A percentile compares a stretch with the other conserved stretches of the same genome.
These are phyloP conservation scores for Xenopus laevis DNA, from an alignment of 2,113 vertebrate genomes.

Conservation along the genomic window DNA sequence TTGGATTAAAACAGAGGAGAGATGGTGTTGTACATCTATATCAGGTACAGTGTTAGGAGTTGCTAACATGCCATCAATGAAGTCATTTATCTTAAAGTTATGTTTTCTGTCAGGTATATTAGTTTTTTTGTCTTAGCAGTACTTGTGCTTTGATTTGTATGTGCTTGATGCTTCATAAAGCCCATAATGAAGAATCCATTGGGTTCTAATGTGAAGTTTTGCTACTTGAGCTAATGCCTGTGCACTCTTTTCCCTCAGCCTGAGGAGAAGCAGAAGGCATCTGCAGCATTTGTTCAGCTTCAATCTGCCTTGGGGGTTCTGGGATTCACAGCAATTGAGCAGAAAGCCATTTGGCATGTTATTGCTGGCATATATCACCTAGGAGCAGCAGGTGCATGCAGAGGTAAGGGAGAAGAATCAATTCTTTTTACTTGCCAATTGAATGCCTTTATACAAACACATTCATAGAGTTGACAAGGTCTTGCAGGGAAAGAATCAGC, in stretches of 20 bases:
- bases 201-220: not conserved
- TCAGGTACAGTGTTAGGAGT: not conserved
- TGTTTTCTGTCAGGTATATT: not conserved
- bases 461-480: not conserved
- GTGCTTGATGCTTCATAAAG: not conserved
- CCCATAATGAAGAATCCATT: not conserved
- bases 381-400: slow-evolving; percentile 82
- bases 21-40: not conserved
- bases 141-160: not conserved
- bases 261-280: slow-evolving; percentile 86
- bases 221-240: not conserved
- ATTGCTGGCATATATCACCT: slow-evolving; percentile 89
- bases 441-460: slow-evolving; percentile 16
- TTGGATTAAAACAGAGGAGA: too few species aligned
- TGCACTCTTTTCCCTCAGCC: slow-evolving; percentile 59
- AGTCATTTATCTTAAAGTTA: not conserved
- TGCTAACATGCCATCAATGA: not conserved
- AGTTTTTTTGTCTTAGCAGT: not conserved
- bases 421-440: slow-evolving; percentile 7
- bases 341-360: slow-evolving; percentile 80
- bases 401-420: slow-evolving; percentile 67
- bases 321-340: slow-evolving; percentile 72
- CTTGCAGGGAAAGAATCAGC: not conserved
- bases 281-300: slow-evolving; percentile 73
- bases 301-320: slow-evolving; percentile 79